Base-by-base conservation (phyloP, 2,113 vertebrate species). In the Aepyceros melampus region DNA sequence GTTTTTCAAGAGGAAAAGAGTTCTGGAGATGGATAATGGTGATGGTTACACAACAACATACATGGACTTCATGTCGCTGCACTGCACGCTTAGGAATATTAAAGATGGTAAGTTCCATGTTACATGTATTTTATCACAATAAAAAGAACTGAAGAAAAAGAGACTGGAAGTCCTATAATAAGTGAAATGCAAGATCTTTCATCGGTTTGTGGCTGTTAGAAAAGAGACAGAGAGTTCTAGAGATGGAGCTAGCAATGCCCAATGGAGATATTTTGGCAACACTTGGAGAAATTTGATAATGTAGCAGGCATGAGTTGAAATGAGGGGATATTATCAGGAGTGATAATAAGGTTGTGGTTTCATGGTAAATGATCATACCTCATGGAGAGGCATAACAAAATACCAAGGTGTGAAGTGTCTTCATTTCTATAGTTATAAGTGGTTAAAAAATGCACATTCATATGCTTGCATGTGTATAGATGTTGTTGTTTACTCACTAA, bases 391-490 rank as follows among this genome's bases (percentile, higher is more conserved):
- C 29, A 79, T 40, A 33, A 15, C 31, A 23, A 96, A 89, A 16
- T 43, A 53, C 19, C 79, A 33, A 79, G 33, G 45, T 33, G 8
- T 87, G 25, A 90, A 36, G 15, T 79, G 15, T 47, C 15, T 36
- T 47, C 27, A 49, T 49, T 76, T 64, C 29, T 91, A 40, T 21
- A 45, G 25, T 31, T 47, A 43, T 33, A 74, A 25, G 33, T 51
- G 13, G 7, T 29, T 85, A 11, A 11, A 19, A 55, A 62, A 67
- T 29, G 9, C 27, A 3, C 15, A 8, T 16, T 21, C 13, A 33
- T 3, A 5, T 40, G 5, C 31, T 1, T 76, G 4, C 6, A 3
- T n/a, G 21, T n/a, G 31, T 40, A 47, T 8, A 1, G 16, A 25
- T 15, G n/a, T 25, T 40, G 9, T 21, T 71, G n/a, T 40, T 74